Percentiles rank a stretch among this genome's conserved stretches.
Conservation (phyloP, 2,113 vertebrate genomes). For the Lynx canadensis region DNA sequence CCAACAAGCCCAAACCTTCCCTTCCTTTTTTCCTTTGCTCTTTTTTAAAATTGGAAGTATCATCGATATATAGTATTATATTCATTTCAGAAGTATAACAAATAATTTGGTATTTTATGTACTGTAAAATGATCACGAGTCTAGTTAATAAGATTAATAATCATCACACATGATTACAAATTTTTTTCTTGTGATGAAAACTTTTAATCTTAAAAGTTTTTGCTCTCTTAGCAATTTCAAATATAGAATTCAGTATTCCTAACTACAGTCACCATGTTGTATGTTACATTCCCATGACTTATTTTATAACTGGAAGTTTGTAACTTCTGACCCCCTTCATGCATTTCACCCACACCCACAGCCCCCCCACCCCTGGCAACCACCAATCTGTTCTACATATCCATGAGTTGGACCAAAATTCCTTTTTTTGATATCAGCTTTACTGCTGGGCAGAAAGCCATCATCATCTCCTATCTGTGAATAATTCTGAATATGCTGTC, state of each 20-base stretch:
- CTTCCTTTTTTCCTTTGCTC: background rate
- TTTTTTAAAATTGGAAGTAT: background rate
- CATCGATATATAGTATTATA: background rate
- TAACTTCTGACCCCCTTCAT: background rate
- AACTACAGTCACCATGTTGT: background rate
- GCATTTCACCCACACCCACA: background rate
- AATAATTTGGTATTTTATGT: background rate
- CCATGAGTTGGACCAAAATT: background rate
- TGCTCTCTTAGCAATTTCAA: background rate
- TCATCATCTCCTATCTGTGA: background rate
- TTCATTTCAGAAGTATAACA: background rate
- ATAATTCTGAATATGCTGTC: background rate
- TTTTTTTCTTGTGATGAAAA: background rate
- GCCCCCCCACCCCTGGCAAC: background rate
- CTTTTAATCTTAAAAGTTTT: background rate
- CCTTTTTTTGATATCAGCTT: background rate
- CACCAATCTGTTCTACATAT: background rate
- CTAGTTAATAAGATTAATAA: background rate
- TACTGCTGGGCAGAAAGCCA: background rate
- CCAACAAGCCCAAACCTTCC: background rate
- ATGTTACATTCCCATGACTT: background rate
- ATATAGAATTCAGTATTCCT: background rate
- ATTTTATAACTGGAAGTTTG: background rate
- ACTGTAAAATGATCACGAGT: background rate
- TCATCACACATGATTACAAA: background rate